Conservation (phyloP, 2,797 vertebrate species). For the Molossus alvarezi region DNA sequence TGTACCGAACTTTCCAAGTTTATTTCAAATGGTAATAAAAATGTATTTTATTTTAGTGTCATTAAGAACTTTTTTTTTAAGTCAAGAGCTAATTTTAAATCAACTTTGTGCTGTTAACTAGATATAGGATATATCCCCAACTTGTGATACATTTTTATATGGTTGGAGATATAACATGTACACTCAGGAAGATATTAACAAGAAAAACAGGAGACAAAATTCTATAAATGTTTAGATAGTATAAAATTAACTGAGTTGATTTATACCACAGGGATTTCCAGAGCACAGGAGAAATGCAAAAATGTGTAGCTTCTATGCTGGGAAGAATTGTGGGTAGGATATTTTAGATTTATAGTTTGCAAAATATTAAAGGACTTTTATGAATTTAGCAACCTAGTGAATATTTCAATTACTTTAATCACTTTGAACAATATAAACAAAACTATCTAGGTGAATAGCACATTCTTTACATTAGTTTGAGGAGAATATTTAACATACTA, state of each 20-base stretch:
- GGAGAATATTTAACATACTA: neutral
- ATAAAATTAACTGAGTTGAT: neutral
- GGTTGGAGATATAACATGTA: neutral
- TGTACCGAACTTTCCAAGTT: neutral
- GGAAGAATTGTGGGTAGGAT: neutral
- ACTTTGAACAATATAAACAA: neutral
- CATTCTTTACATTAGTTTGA: neutral
- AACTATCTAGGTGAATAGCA: neutral
- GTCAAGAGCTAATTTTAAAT: conserved; percentile 39
- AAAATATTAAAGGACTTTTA: neutral
- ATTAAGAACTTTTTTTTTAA: conserved; percentile 22
- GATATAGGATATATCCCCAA: neutral
- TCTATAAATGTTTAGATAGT: neutral
- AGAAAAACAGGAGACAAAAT: neutral
- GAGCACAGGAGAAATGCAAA: neutral
- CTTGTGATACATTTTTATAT: neutral
- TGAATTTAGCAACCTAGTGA: neutral
- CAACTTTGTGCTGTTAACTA: neutral
- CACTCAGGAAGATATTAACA: neutral
- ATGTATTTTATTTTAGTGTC: neutral
- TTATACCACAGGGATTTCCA: neutral
- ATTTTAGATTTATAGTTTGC: neutral
- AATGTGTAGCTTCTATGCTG: neutral
- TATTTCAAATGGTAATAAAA: conserved; percentile 19
- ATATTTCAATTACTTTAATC: neutral